Evolutionary conservation across 2,113 vertebrate species (phyloP), one percentile per base, ranked within the genome.

Genomic region (Dasyprocta punctata): DNA sequence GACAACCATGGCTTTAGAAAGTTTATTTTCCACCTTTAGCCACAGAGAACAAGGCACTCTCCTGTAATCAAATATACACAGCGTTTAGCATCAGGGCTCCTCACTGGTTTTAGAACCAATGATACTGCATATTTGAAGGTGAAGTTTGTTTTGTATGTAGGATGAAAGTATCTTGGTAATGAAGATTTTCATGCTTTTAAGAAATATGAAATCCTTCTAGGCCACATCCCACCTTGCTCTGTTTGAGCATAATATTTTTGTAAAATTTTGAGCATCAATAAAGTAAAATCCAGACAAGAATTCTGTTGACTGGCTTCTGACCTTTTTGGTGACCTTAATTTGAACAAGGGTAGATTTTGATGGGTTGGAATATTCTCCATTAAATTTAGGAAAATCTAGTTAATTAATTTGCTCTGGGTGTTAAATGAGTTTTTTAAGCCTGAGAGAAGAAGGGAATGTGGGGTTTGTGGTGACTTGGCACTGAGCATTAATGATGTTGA

Each of bases 401-500:
- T 98, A 98, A 98, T 98, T 98, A 98, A 98, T 98, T 98, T 98
- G 90, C 93, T 96, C 44, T 98, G 94, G 94, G 81, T 97, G 97
- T 98, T 98, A 98, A 98, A 98, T 98, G 98, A 98, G 96, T 95
- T 98, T 98, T 98, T 97, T 98, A 98, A 98, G 97, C 98, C 97
- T 98, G 97, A 98, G 98, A 98, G 98, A 98, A 95, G 94, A 96
- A 78, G 86, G 92, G 92, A 97, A 95, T 97, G 96, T 96, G 97
- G 97, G 97, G 98, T 98, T 98, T 98, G 95, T 97, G 92, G 63
- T 65, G 96, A 97, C 89, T 97, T 98, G 96, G 97, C 92, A 96
- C 92, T 93, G 95, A 97, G 97, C n/a, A 0, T 96, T 98, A 98
- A 98, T 98, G 97, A 98, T 97, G 95, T 96, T 97, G 96, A 98